A percentile compares a stretch with the other conserved stretches of the same genome.
Evolutionary conservation across 1,140 invertebrate genomes (phyloP).

Genomic region (Leptinotarsa lineolata): DNA sequence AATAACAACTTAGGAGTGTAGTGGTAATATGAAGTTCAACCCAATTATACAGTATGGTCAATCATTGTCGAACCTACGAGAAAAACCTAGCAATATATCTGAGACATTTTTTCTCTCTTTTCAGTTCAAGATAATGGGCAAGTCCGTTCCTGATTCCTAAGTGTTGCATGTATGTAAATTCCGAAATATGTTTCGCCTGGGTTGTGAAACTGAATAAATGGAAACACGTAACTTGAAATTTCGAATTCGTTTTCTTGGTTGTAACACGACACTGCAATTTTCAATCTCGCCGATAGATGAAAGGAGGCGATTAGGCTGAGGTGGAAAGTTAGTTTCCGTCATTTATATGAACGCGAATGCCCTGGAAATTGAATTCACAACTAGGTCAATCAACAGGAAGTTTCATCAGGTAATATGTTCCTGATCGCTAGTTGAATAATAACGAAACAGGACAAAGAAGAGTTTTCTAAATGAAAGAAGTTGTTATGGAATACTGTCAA

Average conservation of each 20-base stretch:
- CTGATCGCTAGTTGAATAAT: too few species aligned
- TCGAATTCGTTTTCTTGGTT: neutral
- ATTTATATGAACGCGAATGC: neutral
- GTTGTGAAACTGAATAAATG: neutral
- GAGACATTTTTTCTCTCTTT: too few species aligned
- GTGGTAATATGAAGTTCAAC: too few species aligned
- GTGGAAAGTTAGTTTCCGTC: slow-evolving; percentile 5
- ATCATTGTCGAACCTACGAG: too few species aligned
- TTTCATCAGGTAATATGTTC: too few species aligned
- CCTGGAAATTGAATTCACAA: neutral
- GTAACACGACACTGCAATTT: slow-evolving; percentile 8
- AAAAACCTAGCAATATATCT: too few species aligned
- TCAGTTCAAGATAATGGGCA: neutral
- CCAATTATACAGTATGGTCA: too few species aligned
- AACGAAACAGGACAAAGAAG: too few species aligned
- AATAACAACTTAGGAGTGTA: too few species aligned
- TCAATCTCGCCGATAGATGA: neutral
- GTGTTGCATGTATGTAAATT: neutral
- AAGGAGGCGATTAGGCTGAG: neutral
- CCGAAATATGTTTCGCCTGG: neutral
- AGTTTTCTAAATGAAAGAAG: too few species aligned
- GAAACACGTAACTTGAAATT: neutral
- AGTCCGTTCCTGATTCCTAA: neutral
- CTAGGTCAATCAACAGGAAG: neutral
- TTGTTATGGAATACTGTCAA: too few species aligned